Percentiles rank a stretch among this genome's conserved stretches.
Conservation (phyloP, 2,888 invertebrate genomes). For the Protophormia terraenovae region DNA sequence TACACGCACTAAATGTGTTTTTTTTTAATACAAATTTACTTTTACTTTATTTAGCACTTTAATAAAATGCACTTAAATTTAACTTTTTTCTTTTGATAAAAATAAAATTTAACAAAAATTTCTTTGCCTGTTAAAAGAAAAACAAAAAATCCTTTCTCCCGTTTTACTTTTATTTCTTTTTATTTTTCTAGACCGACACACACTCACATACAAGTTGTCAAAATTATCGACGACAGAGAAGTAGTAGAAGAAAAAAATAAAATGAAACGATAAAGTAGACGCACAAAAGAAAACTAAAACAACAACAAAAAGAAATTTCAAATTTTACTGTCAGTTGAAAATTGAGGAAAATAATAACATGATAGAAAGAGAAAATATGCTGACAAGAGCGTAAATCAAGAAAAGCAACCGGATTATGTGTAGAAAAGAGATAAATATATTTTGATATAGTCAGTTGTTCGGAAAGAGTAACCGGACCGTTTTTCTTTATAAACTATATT, state of each 20-base stretch:
- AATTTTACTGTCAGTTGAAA: slow-evolving; percentile 34
- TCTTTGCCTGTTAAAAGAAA: slow-evolving; percentile 23
- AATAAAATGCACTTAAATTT: not conserved
- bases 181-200: slow-evolving; percentile 9
- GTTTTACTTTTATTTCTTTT: slow-evolving; percentile 25
- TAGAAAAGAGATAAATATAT: not conserved
- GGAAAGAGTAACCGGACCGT: not conserved
- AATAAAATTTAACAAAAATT: slow-evolving; percentile 23
- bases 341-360: not conserved
- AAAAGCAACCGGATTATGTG: not conserved
- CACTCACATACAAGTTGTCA: slow-evolving; percentile 48
- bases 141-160: slow-evolving; percentile 51
- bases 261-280: slow-evolving; percentile 60
- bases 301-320: slow-evolving; percentile 49
- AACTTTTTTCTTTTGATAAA: slow-evolving; percentile 15
- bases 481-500: not conserved
- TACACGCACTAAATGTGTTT: slow-evolving; percentile 8
- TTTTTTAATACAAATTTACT: not conserved
- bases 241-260: slow-evolving; percentile 41
- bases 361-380: not conserved
- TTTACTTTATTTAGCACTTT: slow-evolving; percentile 22
- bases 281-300: slow-evolving; percentile 61
- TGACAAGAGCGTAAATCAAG: not conserved
- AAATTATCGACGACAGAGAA: slow-evolving; percentile 45
- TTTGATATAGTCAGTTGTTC: not conserved